Conservation (phyloP, 2,113 vertebrate species). For the Sylvia atricapilla region DNA sequence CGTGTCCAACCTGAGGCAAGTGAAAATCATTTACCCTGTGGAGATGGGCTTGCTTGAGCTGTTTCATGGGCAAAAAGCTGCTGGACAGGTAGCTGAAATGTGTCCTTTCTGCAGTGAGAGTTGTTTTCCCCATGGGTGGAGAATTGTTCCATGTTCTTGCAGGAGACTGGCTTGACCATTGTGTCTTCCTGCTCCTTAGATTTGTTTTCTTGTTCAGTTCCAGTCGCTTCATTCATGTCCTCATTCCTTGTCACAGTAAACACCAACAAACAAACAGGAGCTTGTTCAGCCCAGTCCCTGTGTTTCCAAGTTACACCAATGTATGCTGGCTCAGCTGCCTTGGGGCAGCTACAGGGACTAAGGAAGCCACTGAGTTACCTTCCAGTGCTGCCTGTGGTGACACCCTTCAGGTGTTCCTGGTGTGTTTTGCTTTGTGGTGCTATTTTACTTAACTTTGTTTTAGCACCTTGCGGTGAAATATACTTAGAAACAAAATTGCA, state of each 20-base stretch:
- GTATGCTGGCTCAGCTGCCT: fast-evolving
- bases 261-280: background rate
- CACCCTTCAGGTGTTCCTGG: background rate
- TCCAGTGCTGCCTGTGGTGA: background rate
- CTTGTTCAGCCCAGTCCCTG: background rate
- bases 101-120: background rate
- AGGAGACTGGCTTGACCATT: background rate
- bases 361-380: background rate
- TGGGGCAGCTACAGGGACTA: background rate
- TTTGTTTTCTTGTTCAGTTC: background rate
- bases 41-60: background rate
- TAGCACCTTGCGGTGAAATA: background rate
- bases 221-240: fast-evolving
- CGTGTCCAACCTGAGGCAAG: background rate
- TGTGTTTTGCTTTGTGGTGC: background rate
- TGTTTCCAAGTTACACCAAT: background rate
- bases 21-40: background rate
- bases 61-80: background rate
- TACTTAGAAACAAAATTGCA: background rate
- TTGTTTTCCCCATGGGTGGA: background rate
- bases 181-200: background rate
- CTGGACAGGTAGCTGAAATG: background rate
- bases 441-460: background rate
- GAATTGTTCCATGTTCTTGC: background rate
- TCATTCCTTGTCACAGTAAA: background rate